Evolutionary conservation across 2,797 vertebrate genomes (phyloP).

Genomic region (Xiphophorus birchmanni): DNA sequence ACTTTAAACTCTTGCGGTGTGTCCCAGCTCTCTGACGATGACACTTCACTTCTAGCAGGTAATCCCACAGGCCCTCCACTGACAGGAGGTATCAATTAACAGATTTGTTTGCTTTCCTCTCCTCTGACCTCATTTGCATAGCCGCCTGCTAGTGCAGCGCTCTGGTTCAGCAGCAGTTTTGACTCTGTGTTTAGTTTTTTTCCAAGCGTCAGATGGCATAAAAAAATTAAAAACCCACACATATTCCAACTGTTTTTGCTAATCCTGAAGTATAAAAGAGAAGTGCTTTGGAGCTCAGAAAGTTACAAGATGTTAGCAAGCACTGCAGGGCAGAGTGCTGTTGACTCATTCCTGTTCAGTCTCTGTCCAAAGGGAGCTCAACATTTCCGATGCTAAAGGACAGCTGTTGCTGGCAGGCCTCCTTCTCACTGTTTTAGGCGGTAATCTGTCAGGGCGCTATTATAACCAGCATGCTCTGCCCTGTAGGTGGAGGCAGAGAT

Average conservation of each 20-base stretch:
- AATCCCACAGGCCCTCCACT: conserved; percentile 62
- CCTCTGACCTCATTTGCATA: conserved; percentile 69
- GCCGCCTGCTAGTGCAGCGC: conserved; percentile 37
- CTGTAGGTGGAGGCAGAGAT: conserved; percentile 47
- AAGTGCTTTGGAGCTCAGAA: conserved; percentile 57
- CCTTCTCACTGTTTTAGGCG: conserved; percentile 60
- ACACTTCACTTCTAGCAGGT: conserved; percentile 61
- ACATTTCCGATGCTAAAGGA: conserved; percentile 78
- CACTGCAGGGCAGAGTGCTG: conserved; percentile 55
- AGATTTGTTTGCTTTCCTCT: conserved; percentile 79
- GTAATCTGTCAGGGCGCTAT: conserved; percentile 65
- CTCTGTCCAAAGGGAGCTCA: conserved; percentile 75
- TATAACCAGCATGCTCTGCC: conserved; percentile 59
- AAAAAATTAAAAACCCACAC: conserved; percentile 21
- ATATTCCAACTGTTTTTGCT: conserved; percentile 39
- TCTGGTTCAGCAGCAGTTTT: conserved; percentile 66
- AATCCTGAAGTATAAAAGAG: conserved; percentile 48
- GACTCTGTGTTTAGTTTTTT: conserved; percentile 35
- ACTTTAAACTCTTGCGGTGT: conserved; percentile 68
- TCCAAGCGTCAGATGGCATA: conserved; percentile 14
- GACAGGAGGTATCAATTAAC: conserved; percentile 73
- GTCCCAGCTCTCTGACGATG: conserved; percentile 33
- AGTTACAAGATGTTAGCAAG: conserved; percentile 73
- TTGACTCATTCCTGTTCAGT: conserved; percentile 72
- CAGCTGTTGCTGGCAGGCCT: conserved; percentile 81